Base-by-base conservation (phyloP, 2,888 invertebrate genomes). In the Phyllotreta striolata region DNA sequence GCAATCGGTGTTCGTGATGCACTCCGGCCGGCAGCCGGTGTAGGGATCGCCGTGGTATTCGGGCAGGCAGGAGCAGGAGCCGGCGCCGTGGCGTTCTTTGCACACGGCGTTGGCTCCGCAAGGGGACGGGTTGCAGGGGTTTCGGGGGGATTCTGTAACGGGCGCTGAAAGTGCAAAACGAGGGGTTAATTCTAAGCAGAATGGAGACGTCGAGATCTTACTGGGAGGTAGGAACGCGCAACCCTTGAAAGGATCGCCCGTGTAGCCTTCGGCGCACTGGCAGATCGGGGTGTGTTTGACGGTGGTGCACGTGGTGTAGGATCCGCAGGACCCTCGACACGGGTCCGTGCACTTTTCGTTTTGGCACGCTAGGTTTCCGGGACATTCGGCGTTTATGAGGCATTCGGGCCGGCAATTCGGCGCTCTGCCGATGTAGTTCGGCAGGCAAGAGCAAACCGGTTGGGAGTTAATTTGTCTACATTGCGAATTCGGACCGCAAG, bases 231-330 rank as follows among this genome's bases (percentile, higher is more conserved):
- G 83, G 52, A 76, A 70, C 77, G 82, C 81, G 79, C 88, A 88
- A 69, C 86, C 85, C 46, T 83, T 83, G 75, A 87, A 87, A 7
- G 89, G 88, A 83, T 89, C 88, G 56, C 89, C 89, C 39, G 84
- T 85, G 73, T 88, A 92, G 68, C 90, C 91, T 79, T 86, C 84
- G 72, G 84, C 83, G 78, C 93, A 93, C 74, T 87, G 88, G 77
- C 93, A 94, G 66, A 89, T 83, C 63, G 93, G 92, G 72, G 89
- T 87, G 79, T 94, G 93, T 78, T 90, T 91, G 72, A 90, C 84
- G 55, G 91, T 91, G 70, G 86, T 86, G 79, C 95, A 95, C 66
- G 87, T 84, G 34, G 93, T 89, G 76, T 89, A 86, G 62, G 88
- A 80, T 54, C 92, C 92, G 78, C 93, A 93, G 54, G 90, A 88